Conservation (phyloP, 2,113 vertebrate genomes). For the Girardinichthys multiradiatus region DNA sequence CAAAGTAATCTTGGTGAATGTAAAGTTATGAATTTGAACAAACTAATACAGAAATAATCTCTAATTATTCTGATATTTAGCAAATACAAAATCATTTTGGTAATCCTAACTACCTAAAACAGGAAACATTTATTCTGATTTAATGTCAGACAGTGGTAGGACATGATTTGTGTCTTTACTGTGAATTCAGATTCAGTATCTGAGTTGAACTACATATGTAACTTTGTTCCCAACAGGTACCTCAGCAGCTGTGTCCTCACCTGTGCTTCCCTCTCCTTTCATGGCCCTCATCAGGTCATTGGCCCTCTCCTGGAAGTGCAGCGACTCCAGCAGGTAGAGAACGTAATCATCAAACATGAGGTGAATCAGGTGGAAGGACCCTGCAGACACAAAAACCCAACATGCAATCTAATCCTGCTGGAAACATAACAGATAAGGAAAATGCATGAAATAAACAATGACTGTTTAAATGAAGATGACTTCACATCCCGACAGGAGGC, state of each 20-base stretch:
- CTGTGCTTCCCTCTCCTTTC: constrained; percentile 90
- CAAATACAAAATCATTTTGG: too few relatives aligned
- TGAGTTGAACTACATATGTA: too few relatives aligned
- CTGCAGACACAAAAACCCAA: constrained; percentile 71
- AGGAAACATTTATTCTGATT: too few relatives aligned
- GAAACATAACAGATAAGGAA: neutral
- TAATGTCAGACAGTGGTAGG: too few relatives aligned
- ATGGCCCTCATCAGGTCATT: constrained; percentile 96
- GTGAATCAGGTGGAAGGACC: constrained; percentile 98
- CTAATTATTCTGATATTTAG: too few relatives aligned
- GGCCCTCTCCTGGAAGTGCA: constrained; percentile 97
- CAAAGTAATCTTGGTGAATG: too few relatives aligned
- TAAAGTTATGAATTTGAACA: too few relatives aligned
- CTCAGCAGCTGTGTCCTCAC: constrained; percentile 73
- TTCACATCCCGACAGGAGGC: constrained; percentile 58
- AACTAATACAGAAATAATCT: too few relatives aligned
- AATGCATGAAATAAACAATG: neutral
- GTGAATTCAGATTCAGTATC: too few relatives aligned
- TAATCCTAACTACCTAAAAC: too few relatives aligned
- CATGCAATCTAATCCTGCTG: neutral
- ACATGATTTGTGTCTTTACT: too few relatives aligned
- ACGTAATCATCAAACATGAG: constrained; percentile 99
- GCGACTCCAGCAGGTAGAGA: constrained; percentile 95
- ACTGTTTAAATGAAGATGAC: constrained; percentile 37
- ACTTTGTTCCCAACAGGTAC: neutral